phyloP scores from a whole-genome alignment of 1,140 invertebrate species.

The Lucilia sericata region DNA sequence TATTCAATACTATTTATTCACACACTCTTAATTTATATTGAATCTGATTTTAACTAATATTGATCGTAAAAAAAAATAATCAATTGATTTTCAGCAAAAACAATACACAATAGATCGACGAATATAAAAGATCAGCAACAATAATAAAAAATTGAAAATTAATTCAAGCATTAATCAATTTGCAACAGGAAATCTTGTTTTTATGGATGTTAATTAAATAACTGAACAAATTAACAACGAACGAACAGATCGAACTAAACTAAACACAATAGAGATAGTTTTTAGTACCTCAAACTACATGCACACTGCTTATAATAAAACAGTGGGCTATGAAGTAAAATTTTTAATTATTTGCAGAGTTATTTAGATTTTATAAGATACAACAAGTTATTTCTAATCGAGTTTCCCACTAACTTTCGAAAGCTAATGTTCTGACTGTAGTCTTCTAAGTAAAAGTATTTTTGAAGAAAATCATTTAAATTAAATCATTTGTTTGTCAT shows the following conservation, averaged over 20 bases:
- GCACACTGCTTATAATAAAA: too few species aligned
- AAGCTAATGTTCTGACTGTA: too few species aligned
- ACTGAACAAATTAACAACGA: constrained; percentile 36
- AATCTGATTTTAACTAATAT: constrained; percentile 18
- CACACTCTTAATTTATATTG: background rate
- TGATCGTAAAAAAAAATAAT: background rate
- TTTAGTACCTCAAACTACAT: too few species aligned
- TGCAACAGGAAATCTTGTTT: constrained; percentile 39
- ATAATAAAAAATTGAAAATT: constrained; percentile 10
- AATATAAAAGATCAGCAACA: background rate
- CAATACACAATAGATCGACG: background rate
- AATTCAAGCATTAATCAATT: constrained; percentile 41
- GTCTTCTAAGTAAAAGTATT: too few species aligned
- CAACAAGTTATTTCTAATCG: too few species aligned
- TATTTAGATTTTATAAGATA: too few species aligned
- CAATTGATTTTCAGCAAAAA: background rate
- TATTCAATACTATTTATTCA: background rate
- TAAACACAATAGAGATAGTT: background rate
- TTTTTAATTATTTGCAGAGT: too few species aligned
- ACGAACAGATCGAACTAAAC: background rate
- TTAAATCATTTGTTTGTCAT: too few species aligned
- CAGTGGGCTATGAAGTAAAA: too few species aligned
- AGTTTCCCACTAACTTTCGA: too few species aligned
- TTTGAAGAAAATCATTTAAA: too few species aligned
- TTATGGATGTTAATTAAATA: constrained; percentile 39